Percentiles rank a stretch among this genome's conserved stretches.
Conservation (phyloP, 1,140 invertebrate genomes). For the Sinella curviseta region DNA sequence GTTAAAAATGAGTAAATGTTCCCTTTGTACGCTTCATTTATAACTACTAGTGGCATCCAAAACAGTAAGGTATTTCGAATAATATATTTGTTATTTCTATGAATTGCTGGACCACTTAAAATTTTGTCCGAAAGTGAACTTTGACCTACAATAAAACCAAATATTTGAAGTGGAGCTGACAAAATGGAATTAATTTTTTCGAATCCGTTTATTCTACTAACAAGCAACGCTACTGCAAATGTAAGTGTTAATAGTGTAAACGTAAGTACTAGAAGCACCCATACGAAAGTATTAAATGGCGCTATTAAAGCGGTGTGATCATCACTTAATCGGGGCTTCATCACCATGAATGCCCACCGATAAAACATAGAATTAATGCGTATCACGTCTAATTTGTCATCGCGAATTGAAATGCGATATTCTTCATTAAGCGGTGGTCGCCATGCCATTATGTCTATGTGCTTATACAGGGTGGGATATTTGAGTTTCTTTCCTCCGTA, state of each 20-base stretch:
- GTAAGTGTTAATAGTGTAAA: too few relatives aligned
- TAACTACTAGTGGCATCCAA: neutral
- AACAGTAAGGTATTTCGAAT: neutral
- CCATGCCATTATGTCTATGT: too few relatives aligned
- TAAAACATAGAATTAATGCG: neutral
- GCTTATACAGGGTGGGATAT: too few relatives aligned
- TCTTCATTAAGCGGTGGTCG: neutral
- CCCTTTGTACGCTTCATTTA: neutral
- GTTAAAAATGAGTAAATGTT: neutral
- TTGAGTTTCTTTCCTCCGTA: too few relatives aligned
- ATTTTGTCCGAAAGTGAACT: neutral
- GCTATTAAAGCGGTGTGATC: neutral
- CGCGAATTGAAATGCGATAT: neutral
- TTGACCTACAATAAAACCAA: neutral
- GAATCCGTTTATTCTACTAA: too few relatives aligned
- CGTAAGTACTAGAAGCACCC: neutral
- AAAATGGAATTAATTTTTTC: too few relatives aligned
- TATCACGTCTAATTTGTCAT: neutral
- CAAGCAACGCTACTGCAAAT: too few relatives aligned
- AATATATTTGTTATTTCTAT: neutral
- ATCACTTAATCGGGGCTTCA: neutral
- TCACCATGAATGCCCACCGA: neutral
- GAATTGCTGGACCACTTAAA: neutral
- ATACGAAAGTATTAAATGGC: neutral
- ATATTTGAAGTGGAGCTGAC: neutral